Evolutionary conservation across 2,888 invertebrate genomes (phyloP), one percentile per base, ranked within the genome.

Genomic region (Platycnemis pennipes): DNA sequence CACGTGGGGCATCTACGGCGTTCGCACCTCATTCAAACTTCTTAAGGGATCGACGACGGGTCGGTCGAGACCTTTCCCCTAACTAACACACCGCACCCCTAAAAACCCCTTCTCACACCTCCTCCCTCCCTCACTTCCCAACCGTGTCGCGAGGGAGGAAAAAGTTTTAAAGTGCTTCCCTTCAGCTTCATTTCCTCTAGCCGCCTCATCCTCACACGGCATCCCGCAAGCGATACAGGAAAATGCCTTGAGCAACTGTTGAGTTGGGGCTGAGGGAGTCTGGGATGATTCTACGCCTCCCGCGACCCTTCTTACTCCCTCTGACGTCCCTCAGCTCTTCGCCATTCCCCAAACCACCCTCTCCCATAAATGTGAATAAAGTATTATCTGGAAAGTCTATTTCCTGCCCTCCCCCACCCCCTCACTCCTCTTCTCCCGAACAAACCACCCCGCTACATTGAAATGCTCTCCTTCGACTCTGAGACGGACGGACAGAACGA

Each of bases 141-240:
- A n/a, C 11, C 37, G 77, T 37, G 77, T 37, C 31, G n/a, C n/a
- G n/a, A 37, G 77, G 26, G 77, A 77, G 37, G 77, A 77, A 77
- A 77, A 77, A 77, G 77, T 77, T 77, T n/a, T 77, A 37, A 77
- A 77, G 69, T 77, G 69, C 69, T 77, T 77, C 31, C 69, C 77
- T 77, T 77, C 77, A 37, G 37, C 77, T 77, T 37, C 31, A 77
- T 31, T 31, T 77, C 77, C 77, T 77, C 26, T 63, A 22, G 16
- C 26, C 5, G 8, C 26, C 26, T 63, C n/a, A n/a, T 63, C n/a
- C 63, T n/a, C 63, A 26, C 22, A 63, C n/a, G n/a, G 63, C 63
- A 26, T 16, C 77, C 77, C 77, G 8, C 37, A n/a, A 37, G 77
- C 77, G 77, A 37, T 8, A 63, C 31, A 37, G 37, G 77, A 77